phyloP scores from a whole-genome alignment of 2,113 vertebrate species.

The Anolis carolinensis region DNA sequence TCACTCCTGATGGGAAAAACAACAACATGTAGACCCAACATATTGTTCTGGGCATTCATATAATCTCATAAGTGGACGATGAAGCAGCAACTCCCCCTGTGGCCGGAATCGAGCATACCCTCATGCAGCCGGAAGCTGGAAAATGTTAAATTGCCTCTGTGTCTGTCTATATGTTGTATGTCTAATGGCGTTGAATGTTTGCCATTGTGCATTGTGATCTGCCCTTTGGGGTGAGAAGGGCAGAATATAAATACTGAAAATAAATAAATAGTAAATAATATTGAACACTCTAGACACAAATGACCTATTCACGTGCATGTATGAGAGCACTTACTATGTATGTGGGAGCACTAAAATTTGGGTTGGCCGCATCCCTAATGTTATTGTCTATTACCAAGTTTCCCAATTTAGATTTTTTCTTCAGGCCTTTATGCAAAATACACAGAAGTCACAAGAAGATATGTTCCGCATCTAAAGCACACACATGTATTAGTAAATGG shows the following conservation, averaged over 20 bases:
- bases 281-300: background rate
- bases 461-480: background rate
- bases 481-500: background rate
- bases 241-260: too few relatives aligned
- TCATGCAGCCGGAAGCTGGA: too few relatives aligned
- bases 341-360: background rate
- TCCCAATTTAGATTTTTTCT: background rate
- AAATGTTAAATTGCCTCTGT: too few relatives aligned
- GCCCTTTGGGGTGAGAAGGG: too few relatives aligned
- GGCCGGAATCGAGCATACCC: too few relatives aligned
- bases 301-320: background rate
- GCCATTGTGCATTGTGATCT: too few relatives aligned
- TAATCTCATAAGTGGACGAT: too few relatives aligned
- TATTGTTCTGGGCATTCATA: background rate
- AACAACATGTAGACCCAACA: background rate
- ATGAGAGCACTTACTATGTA: background rate
- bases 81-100: too few relatives aligned
- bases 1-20: too few relatives aligned
- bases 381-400: background rate
- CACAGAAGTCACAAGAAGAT: background rate
- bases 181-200: too few relatives aligned
- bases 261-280: too few relatives aligned
- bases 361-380: background rate
- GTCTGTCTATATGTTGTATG: too few relatives aligned
- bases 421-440: background rate